These are phyloP conservation scores for Eolophus roseicapilla DNA, from an alignment of 2,113 vertebrate genomes.

Conservation along the genomic window DNA sequence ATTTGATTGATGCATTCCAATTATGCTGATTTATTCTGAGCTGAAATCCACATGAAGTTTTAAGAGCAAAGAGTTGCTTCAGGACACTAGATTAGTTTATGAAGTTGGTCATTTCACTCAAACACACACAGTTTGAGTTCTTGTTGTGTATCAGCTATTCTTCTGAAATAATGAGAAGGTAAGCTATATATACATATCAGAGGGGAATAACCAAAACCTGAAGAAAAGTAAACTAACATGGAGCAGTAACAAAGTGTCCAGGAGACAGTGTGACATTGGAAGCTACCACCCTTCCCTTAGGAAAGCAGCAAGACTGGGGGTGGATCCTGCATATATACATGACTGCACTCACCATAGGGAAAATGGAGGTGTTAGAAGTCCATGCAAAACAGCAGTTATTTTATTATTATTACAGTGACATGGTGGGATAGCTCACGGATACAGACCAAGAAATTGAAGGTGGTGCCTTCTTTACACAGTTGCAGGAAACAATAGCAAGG, in stretches of 20 bases:
- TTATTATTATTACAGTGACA: neutral
- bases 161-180: neutral
- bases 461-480: neutral
- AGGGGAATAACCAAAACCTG: neutral
- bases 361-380: neutral
- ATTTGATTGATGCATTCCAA: neutral
- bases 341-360: too few relatives aligned
- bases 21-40: neutral
- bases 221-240: neutral
- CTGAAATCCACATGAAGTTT: neutral
- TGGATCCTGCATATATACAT: accelerated
- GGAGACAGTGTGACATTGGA: neutral
- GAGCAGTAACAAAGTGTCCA: neutral
- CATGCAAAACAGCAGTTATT: neutral
- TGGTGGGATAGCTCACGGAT: neutral
- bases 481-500: neutral
- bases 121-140: neutral
- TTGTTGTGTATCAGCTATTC: neutral
- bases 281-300: accelerated
- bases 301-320: neutral
- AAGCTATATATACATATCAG: neutral
- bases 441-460: neutral
- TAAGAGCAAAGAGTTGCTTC: neutral
- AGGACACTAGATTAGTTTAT: neutral
- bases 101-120: neutral